These are phyloP conservation scores for Psittacula derbiana DNA, from an alignment of 2,797 vertebrate genomes.

Conservation along the genomic window DNA sequence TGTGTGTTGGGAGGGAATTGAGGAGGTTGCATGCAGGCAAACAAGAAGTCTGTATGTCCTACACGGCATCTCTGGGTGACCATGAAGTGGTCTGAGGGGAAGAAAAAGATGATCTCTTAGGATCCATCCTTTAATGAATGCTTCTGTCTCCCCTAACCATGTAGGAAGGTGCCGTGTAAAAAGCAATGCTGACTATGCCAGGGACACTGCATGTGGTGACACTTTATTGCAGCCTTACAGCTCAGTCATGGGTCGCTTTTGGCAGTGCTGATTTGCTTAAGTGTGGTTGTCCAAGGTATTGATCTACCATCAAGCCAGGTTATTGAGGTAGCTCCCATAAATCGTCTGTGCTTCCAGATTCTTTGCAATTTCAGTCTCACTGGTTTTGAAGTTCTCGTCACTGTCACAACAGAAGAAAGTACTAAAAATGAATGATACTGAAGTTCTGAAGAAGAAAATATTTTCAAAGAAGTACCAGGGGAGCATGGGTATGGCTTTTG, in stretches of 20 bases:
- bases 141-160: not conserved
- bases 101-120: not conserved
- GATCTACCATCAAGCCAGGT: not conserved
- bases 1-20: not conserved
- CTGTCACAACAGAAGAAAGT: not conserved
- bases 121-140: not conserved
- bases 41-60: not conserved
- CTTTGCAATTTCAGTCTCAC: not conserved
- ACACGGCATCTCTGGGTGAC: not conserved
- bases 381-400: not conserved
- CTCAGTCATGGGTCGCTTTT: not conserved
- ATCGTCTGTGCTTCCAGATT: not conserved
- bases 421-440: not conserved
- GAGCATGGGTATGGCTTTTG: not conserved
- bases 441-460: not conserved
- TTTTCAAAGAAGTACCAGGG: not conserved
- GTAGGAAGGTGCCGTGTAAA: accelerated
- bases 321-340: not conserved
- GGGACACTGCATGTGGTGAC: no score
- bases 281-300: not conserved
- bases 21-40: accelerated
- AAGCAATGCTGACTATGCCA: not conserved
- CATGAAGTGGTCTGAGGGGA: not conserved
- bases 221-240: not conserved
- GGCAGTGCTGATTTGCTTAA: not conserved